Conservation (phyloP, 92 coral and sea anemone species). For the Phymanthus crucifer region DNA sequence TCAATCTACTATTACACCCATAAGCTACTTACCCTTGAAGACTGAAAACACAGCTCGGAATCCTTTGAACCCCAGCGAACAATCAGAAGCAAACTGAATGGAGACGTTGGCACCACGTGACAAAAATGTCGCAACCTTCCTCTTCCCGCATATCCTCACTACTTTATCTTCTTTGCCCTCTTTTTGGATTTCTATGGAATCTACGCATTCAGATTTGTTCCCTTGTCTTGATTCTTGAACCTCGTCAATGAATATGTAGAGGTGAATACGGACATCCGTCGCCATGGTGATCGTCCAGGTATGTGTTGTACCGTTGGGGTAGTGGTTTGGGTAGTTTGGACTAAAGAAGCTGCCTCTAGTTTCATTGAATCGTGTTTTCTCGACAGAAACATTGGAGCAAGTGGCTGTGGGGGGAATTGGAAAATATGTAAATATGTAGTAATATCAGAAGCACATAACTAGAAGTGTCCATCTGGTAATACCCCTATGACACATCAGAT, state of each 20-base stretch:
- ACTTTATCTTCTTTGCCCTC: not conserved
- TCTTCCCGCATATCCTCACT: not conserved
- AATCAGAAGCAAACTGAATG: not conserved
- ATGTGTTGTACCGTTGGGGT: constrained; percentile 5
- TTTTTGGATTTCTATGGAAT: constrained; percentile 10
- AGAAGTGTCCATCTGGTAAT: no score
- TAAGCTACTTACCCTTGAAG: not conserved
- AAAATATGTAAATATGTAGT: no score
- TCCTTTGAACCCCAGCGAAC: constrained; percentile 7
- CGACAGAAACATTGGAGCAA: not conserved
- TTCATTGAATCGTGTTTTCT: not conserved
- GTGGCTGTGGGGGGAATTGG: not conserved
- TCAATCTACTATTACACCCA: no score
- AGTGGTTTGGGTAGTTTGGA: constrained; percentile 1
- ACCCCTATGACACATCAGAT: no score
- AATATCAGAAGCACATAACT: no score
- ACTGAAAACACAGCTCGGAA: constrained; percentile 10
- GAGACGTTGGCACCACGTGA: not conserved
- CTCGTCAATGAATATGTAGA: not conserved
- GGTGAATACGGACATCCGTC: constrained; percentile 5
- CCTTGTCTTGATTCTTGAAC: not conserved
- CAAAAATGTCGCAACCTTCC: not conserved
- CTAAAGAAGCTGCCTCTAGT: constrained; percentile 8
- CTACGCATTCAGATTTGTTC: not conserved
- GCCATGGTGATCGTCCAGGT: constrained; percentile 2